Conservation (phyloP, 2,113 vertebrate species). For the Chloropsis cyanopogon region DNA sequence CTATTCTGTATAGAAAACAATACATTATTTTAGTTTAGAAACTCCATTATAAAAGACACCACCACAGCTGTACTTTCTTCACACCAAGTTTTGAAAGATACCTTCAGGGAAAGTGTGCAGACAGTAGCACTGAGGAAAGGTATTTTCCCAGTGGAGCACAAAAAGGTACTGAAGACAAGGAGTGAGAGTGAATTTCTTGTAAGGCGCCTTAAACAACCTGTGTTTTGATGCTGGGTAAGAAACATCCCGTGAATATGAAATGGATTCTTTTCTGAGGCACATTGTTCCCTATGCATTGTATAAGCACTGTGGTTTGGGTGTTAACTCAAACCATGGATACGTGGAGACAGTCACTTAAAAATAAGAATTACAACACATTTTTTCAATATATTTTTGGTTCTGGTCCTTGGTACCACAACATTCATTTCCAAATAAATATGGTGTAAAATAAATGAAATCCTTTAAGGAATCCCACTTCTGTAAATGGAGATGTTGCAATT, state of each 20-base stretch:
- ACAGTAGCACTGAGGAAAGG: background rate
- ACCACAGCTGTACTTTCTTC: background rate
- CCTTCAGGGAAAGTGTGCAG: background rate
- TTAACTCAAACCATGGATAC: background rate
- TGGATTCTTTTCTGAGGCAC: accelerated
- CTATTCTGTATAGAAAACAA: background rate
- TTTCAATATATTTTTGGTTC: background rate
- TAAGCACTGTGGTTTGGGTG: background rate
- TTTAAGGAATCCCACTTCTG: background rate
- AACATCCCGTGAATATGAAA: background rate
- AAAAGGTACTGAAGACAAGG: background rate
- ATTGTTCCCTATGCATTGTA: background rate
- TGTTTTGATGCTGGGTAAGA: background rate
- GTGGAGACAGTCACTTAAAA: background rate
- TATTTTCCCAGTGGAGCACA: background rate
- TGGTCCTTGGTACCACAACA: background rate
- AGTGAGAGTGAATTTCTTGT: background rate
- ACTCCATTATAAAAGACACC: background rate
- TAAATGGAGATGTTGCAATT: background rate
- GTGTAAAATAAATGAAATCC: background rate
- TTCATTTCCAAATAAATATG: background rate
- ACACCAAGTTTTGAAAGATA: background rate
- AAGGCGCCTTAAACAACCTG: background rate
- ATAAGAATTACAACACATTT: background rate
- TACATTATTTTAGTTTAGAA: background rate